Base-by-base conservation (phyloP, 2,113 vertebrate species). In the Oreochromis niloticus region DNA sequence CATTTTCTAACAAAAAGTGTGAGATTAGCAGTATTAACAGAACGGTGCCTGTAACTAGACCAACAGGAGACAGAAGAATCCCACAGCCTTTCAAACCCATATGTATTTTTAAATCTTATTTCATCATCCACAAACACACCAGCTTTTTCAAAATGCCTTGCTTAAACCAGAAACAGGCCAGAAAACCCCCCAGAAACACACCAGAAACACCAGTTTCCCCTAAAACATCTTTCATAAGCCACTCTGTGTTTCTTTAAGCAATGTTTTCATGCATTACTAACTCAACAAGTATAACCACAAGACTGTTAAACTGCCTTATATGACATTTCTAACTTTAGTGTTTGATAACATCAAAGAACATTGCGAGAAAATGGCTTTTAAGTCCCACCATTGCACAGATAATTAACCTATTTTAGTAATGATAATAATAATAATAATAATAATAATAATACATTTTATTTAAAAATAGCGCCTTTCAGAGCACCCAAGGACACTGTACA, bases 251-350 rank as follows among this genome's bases (percentile, higher is more conserved):
- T 52, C 17, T 52, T n/a, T 52, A 52, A 54, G 50, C 50, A 54
- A 54, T 27, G 0, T 56, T 7, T 56, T 56, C 11, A 7, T 13
- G 11, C 6, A 27, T 0, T 27, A 0, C 22, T n/a, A 24, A 27
- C 22, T 56, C 6, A 56, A 24, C 1, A 6, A 24, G 11, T 24
- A 56, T 24, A 24, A 13, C 55, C 41, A 56, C 22, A 56, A 27
- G 55, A 13, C 55, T 12, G 22, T 56, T 56, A 56, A 11, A 24
- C 10, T 27, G 55, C 22, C 22, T 56, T 56, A 13, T 56, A 56
- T 24, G 55, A 24, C 55, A 56, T 13, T 24, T 0, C 55, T 24
- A 56, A 56, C 22, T 24, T 24, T 56, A 24, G 22, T 56, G 22
- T 27, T 27, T 24, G 11, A 24, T 56, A 56, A 56, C 55, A 13